Conservation (phyloP, 1,140 invertebrate genomes). For the Hycleus cichorii region DNA sequence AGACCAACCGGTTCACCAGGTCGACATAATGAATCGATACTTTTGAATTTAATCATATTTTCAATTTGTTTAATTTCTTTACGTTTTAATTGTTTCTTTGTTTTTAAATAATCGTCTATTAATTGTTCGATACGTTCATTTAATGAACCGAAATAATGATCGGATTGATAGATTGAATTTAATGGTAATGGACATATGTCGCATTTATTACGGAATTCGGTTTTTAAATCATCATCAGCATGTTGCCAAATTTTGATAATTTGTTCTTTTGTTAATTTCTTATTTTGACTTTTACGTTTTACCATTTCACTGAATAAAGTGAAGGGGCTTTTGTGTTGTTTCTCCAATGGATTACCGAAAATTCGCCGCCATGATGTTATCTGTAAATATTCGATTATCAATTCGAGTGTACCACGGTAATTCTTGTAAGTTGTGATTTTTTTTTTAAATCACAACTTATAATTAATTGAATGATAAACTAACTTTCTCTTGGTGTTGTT, state of each 20-base stretch:
- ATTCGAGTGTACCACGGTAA: background rate
- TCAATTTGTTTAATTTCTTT: constrained; percentile 49
- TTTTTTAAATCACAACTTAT: no score
- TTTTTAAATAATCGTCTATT: constrained; percentile 57
- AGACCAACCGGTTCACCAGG: constrained; percentile 96
- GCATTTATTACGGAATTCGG: constrained; percentile 42
- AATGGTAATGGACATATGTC: constrained; percentile 65
- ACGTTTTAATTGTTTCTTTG: constrained; percentile 34
- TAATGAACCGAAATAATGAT: constrained; percentile 71
- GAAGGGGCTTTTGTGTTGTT: constrained; percentile 27
- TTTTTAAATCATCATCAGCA: constrained; percentile 50
- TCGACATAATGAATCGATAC: constrained; percentile 65
- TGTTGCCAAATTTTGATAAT: constrained; percentile 58
- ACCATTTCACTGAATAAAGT: constrained; percentile 37
- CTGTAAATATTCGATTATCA: constrained; percentile 9
- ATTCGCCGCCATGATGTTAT: constrained; percentile 57
- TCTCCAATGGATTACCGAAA: constrained; percentile 43
- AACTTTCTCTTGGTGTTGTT: constrained; percentile 46
- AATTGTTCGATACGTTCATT: constrained; percentile 69
- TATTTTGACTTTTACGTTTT: constrained; percentile 36
- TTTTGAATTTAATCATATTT: constrained; percentile 70
- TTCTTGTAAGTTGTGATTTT: no score
- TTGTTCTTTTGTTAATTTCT: constrained; percentile 41
- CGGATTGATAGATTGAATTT: constrained; percentile 57
- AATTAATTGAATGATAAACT: background rate